Base-by-base conservation (phyloP, 2,888 invertebrate genomes). In the Hirtodrosophila confusa region DNA sequence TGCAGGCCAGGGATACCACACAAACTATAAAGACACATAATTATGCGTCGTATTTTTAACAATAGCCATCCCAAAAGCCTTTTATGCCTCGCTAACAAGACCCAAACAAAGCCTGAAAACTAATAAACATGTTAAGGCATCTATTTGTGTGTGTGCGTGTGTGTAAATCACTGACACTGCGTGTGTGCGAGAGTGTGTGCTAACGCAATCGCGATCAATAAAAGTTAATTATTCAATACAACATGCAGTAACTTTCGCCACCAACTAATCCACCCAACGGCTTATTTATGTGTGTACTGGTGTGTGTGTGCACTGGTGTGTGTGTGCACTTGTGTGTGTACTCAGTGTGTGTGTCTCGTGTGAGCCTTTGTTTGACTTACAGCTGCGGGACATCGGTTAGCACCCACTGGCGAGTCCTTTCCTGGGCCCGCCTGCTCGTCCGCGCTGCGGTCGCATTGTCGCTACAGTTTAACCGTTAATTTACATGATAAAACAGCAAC, bases 221-320 rank as follows among this genome's bases (percentile, higher is more conserved):
- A 86, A 86, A 72, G 73, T 90, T 79, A 89, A 87, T 84, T 89
- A 90, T 89, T 90, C 77, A 89, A 72, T 79, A 73, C 68, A 70
- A 70, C 80, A 69, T 64, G 73, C 69, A 63, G 80, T 78, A 85
- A 76, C 75, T 74, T 72, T 74, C 66, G 60, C 70, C 69, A 55
- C 40, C 49, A 63, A 63, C 67, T 74, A 70, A 82, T 65, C 75
- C 66, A 61, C 36, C 47, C 78, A 69, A 65, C 69, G 56, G 70
- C 73, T 73, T 70, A 82, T 63, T 82, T 82, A 76, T 63, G 27
- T 53, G 36, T 44, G 39, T 48, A 40, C 60, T 4, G 17, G 12
- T 24, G 27, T 48, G 36, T 67, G 31, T 24, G n/a, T n/a, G n/a
- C n/a, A n/a, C n/a, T n/a, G n/a, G n/a, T n/a, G n/a, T n/a, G 9